phyloP scores from a whole-genome alignment of 2,797 vertebrate species.

The Nyctalus aviator region DNA sequence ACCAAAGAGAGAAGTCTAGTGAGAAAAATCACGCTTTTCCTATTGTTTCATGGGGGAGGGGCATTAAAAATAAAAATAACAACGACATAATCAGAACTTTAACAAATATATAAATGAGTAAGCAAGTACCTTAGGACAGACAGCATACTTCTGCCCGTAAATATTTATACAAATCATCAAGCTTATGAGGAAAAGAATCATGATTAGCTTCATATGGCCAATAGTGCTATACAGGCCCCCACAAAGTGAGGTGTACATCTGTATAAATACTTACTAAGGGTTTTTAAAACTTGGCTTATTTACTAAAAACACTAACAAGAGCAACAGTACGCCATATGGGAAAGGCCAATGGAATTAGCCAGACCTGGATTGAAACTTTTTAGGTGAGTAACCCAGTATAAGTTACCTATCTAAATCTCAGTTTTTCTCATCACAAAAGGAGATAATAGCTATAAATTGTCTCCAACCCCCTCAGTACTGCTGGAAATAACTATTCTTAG shows the following conservation, averaged over 20 bases:
- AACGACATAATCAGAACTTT: conserved; percentile 22
- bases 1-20: neutral
- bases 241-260: neutral
- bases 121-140: neutral
- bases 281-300: conserved; percentile 40
- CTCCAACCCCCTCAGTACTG: conserved; percentile 4
- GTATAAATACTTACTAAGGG: neutral
- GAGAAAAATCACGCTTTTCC: conserved; percentile 53
- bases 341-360: neutral
- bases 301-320: conserved; percentile 27
- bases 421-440: conserved; percentile 21
- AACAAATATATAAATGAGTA: conserved; percentile 4
- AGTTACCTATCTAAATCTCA: conserved; percentile 23
- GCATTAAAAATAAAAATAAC: conserved; percentile 51
- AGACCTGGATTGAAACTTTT: conserved; percentile 32
- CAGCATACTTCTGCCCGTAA: neutral
- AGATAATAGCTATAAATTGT: neutral
- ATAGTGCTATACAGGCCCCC: neutral
- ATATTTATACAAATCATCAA: neutral
- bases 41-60: neutral
- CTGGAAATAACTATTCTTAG: conserved; percentile 1
- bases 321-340: neutral
- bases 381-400: neutral
- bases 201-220: conserved; percentile 3
- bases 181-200: conserved; percentile 7